A percentile compares a stretch with the other conserved stretches of the same genome.
Evolutionary conservation across 2,888 invertebrate genomes (phyloP).

Genomic region (Venusia cambrica): DNA sequence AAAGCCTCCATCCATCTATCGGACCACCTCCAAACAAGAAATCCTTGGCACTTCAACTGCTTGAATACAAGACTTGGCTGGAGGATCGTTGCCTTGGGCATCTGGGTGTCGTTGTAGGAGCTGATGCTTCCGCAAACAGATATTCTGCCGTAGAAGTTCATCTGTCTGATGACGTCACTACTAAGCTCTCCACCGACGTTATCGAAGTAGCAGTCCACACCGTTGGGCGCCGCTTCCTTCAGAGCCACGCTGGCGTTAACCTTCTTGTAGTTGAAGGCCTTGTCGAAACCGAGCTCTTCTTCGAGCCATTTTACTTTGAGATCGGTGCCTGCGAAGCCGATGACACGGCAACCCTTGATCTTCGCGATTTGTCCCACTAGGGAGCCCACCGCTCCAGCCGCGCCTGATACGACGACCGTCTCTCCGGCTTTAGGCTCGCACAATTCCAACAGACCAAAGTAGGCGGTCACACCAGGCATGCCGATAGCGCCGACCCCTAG

Average conservation of each 20-base stretch:
- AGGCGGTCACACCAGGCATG: slow-evolving; percentile 87
- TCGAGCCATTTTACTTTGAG: slow-evolving; percentile 85
- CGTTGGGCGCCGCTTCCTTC: slow-evolving; percentile 83
- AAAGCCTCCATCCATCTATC: slow-evolving; percentile 82
- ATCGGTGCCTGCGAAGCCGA: slow-evolving; percentile 61
- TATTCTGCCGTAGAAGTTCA: slow-evolving; percentile 82
- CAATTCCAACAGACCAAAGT: slow-evolving; percentile 86
- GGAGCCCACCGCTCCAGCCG: slow-evolving; percentile 87
- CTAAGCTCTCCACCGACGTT: slow-evolving; percentile 87
- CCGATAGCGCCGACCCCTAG: slow-evolving; percentile 83
- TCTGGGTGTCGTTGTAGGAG: slow-evolving; percentile 46
- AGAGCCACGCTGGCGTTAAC: slow-evolving; percentile 75
- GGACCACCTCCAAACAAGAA: slow-evolving; percentile 73
- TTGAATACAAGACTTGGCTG: too few relatives aligned
- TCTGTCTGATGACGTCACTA: slow-evolving; percentile 78
- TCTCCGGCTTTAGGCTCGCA: slow-evolving; percentile 86
- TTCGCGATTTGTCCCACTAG: slow-evolving; percentile 74
- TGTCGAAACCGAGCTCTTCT: slow-evolving; percentile 84
- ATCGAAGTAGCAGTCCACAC: slow-evolving; percentile 88
- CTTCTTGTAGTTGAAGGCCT: slow-evolving; percentile 87
- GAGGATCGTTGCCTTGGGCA: slow-evolving; percentile 55
- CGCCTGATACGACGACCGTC: slow-evolving; percentile 85
- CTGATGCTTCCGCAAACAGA: slow-evolving; percentile 71
- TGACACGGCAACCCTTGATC: slow-evolving; percentile 80
- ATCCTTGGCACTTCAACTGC: slow-evolving; percentile 83